Conservation (phyloP, 2,797 vertebrate genomes). For the Acanthurus lineatus region DNA sequence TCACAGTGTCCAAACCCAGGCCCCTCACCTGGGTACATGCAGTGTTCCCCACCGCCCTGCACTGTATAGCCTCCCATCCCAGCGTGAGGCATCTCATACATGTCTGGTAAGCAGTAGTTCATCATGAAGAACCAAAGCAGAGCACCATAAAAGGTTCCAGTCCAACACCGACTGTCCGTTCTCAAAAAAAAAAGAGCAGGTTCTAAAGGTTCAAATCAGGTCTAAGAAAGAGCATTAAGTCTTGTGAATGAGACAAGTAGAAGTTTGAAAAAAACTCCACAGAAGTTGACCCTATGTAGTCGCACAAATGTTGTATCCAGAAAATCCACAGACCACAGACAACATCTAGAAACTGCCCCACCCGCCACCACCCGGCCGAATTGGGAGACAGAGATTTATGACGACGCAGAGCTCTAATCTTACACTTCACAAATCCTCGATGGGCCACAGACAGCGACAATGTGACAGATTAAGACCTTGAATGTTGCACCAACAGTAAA, state of each 20-base stretch:
- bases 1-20: slow-evolving; percentile 88
- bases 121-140: slow-evolving; percentile 72
- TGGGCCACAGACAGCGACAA: slow-evolving; percentile 84
- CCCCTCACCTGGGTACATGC: slow-evolving; percentile 90
- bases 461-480: slow-evolving; percentile 73
- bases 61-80: slow-evolving; percentile 86
- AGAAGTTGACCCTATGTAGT: slow-evolving; percentile 77
- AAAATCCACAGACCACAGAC: slow-evolving; percentile 77
- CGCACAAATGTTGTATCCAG: slow-evolving; percentile 83
- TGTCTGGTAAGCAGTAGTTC: slow-evolving; percentile 94
- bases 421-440: slow-evolving; percentile 90
- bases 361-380: slow-evolving; percentile 85
- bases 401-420: slow-evolving; percentile 92
- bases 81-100: slow-evolving; percentile 90
- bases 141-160: slow-evolving; percentile 21
- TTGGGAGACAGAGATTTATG: slow-evolving; percentile 92
- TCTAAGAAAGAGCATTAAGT: background rate
- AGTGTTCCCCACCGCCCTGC: slow-evolving; percentile 89
- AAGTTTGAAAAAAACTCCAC: slow-evolving; percentile 6
- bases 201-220: slow-evolving; percentile 1
- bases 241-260: background rate
- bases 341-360: slow-evolving; percentile 72
- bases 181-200: slow-evolving; percentile 3
- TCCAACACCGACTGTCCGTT: background rate
- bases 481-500: slow-evolving; percentile 32